Conservation (phyloP, 2,113 vertebrate species). For the Anolis sagrei region DNA sequence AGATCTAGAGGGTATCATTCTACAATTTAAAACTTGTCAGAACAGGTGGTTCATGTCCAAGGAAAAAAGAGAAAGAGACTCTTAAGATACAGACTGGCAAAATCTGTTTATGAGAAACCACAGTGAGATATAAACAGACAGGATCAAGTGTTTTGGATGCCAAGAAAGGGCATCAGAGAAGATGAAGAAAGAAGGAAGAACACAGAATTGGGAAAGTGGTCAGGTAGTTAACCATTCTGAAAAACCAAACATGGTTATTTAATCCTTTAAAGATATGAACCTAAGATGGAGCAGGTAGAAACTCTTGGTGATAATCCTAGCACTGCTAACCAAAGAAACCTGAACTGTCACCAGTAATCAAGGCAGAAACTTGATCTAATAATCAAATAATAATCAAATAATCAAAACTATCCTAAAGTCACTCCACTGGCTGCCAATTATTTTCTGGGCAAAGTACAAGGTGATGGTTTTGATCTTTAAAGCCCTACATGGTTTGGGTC, state of each 20-base stretch:
- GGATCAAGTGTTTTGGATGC: background rate
- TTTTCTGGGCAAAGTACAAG: too few species aligned
- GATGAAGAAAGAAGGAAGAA: background rate
- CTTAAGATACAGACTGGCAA: background rate
- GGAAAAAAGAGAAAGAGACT: background rate
- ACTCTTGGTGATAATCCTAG: background rate
- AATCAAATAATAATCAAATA: too few species aligned
- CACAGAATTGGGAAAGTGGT: background rate
- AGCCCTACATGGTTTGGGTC: too few species aligned
- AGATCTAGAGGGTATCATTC: conserved; percentile 3
- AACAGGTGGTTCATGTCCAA: background rate
- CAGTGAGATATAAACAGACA: background rate
- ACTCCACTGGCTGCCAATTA: too few species aligned
- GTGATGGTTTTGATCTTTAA: too few species aligned
- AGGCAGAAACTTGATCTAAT: conserved; percentile 19
- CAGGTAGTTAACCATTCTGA: background rate
- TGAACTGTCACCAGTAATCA: too few species aligned
- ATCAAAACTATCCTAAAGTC: too few species aligned
- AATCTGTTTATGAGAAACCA: background rate
- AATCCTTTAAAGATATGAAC: background rate
- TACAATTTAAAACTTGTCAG: background rate
- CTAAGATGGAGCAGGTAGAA: fast-evolving
- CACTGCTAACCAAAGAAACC: conserved; percentile 25
- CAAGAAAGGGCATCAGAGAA: background rate
- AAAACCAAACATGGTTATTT: background rate